Conservation (phyloP, 1,140 invertebrate genomes). For the Drosophila jambulina region DNA sequence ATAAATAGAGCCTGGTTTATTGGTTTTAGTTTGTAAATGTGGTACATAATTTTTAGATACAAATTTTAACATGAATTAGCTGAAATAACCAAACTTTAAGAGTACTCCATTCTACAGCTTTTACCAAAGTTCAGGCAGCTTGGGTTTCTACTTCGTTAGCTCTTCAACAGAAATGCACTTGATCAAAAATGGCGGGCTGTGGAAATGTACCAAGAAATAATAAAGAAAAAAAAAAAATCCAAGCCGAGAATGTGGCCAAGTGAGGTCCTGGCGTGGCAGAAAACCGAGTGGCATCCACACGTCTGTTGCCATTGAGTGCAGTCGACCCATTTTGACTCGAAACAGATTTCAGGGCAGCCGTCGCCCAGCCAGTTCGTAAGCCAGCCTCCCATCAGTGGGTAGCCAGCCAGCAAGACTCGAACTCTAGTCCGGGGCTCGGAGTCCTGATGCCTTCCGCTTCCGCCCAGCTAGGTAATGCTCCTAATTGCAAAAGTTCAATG, state of each 20-base stretch:
- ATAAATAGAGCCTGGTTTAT: background rate
- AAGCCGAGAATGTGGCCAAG: background rate
- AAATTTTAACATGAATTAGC: no score
- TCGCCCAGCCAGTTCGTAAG: constrained; percentile 16
- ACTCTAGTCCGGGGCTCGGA: constrained; percentile 14
- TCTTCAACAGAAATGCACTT: constrained; percentile 69
- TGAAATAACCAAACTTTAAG: background rate
- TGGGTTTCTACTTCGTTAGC: constrained; percentile 74
- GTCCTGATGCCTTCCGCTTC: constrained; percentile 57
- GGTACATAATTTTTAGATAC: no score
- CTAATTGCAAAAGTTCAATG: constrained; percentile 77
- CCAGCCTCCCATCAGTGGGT: constrained; percentile 35
- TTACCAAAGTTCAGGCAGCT: constrained; percentile 33
- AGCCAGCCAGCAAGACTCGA: constrained; percentile 3
- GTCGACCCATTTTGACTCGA: constrained; percentile 62
- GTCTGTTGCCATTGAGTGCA: constrained; percentile 68
- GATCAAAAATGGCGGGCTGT: constrained; percentile 70
- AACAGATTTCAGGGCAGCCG: constrained; percentile 51
- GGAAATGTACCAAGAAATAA: constrained; percentile 37
- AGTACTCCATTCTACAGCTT: constrained; percentile 8
- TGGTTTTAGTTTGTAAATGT: background rate
- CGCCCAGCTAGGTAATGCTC: constrained; percentile 66
- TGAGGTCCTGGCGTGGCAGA: constrained; percentile 11
- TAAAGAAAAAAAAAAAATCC: constrained; percentile 19
- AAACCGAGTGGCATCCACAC: constrained; percentile 40